Evolutionary conservation across 1,140 invertebrate species (phyloP).

Genomic region (Lysiphlebus fabarum): DNA sequence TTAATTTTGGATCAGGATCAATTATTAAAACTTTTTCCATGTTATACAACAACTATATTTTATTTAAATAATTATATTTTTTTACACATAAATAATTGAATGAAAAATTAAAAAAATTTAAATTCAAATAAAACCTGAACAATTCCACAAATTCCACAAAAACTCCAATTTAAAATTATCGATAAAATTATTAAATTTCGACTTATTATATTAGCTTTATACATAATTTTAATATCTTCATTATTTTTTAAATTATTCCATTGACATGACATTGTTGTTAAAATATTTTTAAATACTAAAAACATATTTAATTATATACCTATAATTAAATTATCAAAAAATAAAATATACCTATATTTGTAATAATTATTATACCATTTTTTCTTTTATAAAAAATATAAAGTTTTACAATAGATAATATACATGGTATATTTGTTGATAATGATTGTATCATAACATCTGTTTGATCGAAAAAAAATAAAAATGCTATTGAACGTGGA

Average conservation of each 20-base stretch:
- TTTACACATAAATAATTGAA: too few relatives aligned
- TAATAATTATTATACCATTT: not conserved
- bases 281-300: constrained; percentile 5
- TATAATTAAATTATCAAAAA: too few relatives aligned
- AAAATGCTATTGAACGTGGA: not conserved
- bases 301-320: not conserved
- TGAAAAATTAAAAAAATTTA: too few relatives aligned
- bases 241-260: constrained; percentile 14
- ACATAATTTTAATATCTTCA: constrained; percentile 14
- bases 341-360: too few relatives aligned
- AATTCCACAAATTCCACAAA: too few relatives aligned
- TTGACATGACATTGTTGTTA: constrained; percentile 14
- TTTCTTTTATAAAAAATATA: not conserved
- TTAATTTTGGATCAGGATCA: constrained; percentile 9
- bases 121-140: too few relatives aligned
- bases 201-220: not conserved
- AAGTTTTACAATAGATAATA: not conserved
- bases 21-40: not conserved
- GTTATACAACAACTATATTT: constrained; percentile 9
- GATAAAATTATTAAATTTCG: not conserved
- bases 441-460: constrained; percentile 6
- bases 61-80: not conserved
- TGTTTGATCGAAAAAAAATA: not conserved
- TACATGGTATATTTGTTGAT: not conserved
- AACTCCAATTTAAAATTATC: not conserved